Evolutionary conservation across 2,113 vertebrate genomes (phyloP).

Genomic region (Callorhinus ursinus): DNA sequence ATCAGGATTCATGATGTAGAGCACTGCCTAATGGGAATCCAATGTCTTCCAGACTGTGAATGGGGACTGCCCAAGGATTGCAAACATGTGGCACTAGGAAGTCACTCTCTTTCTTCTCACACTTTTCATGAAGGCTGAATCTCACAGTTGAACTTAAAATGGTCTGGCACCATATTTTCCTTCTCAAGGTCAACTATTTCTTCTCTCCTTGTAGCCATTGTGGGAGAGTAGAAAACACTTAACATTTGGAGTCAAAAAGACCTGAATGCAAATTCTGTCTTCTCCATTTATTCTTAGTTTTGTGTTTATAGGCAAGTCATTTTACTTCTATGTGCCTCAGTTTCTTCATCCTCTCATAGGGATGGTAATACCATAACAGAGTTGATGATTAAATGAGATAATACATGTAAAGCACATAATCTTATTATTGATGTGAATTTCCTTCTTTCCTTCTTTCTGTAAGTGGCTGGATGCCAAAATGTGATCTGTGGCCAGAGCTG

Average conservation of each 20-base stretch:
- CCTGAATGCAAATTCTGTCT: neutral
- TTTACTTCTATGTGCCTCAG: constrained; percentile 7
- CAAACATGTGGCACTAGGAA: neutral
- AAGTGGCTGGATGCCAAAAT: neutral
- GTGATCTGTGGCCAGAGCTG: neutral
- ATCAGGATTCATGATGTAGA: neutral
- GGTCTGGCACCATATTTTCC: neutral
- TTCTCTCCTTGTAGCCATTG: neutral
- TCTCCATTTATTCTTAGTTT: constrained; percentile 19
- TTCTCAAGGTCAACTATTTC: constrained; percentile 4
- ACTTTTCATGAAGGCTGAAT: neutral
- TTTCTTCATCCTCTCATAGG: neutral
- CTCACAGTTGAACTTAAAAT: constrained; percentile 4
- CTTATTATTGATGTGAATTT: neutral
- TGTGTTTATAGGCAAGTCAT: neutral
- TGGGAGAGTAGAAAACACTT: neutral
- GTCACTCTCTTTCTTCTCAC: neutral
- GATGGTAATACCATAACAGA: neutral
- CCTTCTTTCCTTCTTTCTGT: neutral
- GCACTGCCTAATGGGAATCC: neutral
- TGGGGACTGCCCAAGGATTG: neutral
- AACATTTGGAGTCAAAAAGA: neutral
- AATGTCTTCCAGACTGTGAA: neutral
- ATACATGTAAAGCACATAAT: neutral
- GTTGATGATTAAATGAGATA: neutral